Percentiles rank a stretch among this genome's conserved stretches.
These are phyloP conservation scores for Andrena bicolor DNA, from an alignment of 2,888 invertebrate species.

Conservation along the genomic window DNA sequence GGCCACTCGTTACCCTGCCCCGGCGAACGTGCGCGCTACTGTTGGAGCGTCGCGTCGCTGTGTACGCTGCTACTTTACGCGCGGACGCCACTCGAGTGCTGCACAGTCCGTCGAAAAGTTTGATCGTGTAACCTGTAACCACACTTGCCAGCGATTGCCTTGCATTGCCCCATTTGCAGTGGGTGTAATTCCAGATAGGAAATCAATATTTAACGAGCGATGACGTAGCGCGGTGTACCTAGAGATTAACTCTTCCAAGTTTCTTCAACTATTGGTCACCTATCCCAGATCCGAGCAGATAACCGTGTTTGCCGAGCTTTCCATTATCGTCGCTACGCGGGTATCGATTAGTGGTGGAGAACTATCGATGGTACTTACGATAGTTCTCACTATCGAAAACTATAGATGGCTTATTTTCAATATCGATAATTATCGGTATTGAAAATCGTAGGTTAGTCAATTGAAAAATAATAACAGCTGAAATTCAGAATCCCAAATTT, in stretches of 20 bases:
- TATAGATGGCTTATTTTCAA: too few relatives aligned
- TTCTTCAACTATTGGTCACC: not conserved
- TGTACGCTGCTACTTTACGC: not conserved
- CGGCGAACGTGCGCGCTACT: not conserved
- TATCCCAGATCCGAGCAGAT: not conserved
- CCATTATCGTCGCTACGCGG: not conserved
- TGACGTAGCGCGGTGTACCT: not conserved
- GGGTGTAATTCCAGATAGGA: not conserved
- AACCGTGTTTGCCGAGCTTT: slow-evolving; percentile 10
- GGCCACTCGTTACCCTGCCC: slow-evolving; percentile 44
- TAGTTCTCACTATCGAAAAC: too few relatives aligned
- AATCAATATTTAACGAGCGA: slow-evolving; percentile 39
- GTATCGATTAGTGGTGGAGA: too few relatives aligned
- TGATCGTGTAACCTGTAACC: too few relatives aligned
- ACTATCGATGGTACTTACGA: too few relatives aligned
- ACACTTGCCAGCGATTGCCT: too few relatives aligned
- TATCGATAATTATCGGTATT: too few relatives aligned
- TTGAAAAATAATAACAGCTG: too few relatives aligned
- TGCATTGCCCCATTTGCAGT: slow-evolving; percentile 30
- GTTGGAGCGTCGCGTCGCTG: not conserved
- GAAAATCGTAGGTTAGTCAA: too few relatives aligned
- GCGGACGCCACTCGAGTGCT: not conserved
- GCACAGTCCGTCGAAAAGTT: too few relatives aligned
- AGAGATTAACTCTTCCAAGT: not conserved
- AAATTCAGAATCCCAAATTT: too few relatives aligned